Percentiles rank a stretch among this genome's conserved stretches.
These are phyloP conservation scores for Apostichopus leukothele DNA, from an alignment of 53 echinoderm and acorn worm species.

Conservation along the genomic window DNA sequence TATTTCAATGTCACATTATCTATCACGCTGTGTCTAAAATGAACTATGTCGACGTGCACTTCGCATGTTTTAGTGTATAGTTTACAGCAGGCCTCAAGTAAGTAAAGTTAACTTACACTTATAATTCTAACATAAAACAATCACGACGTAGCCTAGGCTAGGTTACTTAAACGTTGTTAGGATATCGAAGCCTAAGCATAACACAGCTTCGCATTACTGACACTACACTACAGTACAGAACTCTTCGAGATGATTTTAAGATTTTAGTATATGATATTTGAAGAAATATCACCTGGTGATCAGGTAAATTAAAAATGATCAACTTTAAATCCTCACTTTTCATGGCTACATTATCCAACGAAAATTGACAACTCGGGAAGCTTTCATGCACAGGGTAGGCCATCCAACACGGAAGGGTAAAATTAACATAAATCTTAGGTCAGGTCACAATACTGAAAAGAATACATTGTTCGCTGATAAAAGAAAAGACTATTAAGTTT, in stretches of 20 bases:
- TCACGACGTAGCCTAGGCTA: too few relatives aligned
- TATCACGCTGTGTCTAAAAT: too few relatives aligned
- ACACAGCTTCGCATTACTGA: background rate
- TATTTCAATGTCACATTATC: too few relatives aligned
- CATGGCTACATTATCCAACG: background rate
- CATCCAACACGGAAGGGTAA: constrained; percentile 28
- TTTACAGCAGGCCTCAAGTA: too few relatives aligned
- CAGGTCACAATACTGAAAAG: background rate
- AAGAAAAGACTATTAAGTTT: too few relatives aligned
- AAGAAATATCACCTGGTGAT: background rate
- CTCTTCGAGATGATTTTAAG: background rate
- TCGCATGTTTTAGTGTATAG: too few relatives aligned
- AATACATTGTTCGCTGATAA: background rate
- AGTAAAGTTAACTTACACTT: too few relatives aligned
- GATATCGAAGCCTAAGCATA: constrained; percentile 5
- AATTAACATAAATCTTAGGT: constrained; percentile 34
- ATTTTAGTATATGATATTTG: background rate
- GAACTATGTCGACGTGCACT: too few relatives aligned
- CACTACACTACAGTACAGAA: too few relatives aligned
- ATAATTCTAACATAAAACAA: too few relatives aligned
- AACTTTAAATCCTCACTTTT: background rate
- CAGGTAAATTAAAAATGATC: background rate
- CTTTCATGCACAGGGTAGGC: background rate
- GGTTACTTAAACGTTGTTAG: too few relatives aligned
- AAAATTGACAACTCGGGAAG: background rate